These are phyloP conservation scores for Empis stercorea DNA, from an alignment of 2,888 invertebrate species.

Conservation along the genomic window DNA sequence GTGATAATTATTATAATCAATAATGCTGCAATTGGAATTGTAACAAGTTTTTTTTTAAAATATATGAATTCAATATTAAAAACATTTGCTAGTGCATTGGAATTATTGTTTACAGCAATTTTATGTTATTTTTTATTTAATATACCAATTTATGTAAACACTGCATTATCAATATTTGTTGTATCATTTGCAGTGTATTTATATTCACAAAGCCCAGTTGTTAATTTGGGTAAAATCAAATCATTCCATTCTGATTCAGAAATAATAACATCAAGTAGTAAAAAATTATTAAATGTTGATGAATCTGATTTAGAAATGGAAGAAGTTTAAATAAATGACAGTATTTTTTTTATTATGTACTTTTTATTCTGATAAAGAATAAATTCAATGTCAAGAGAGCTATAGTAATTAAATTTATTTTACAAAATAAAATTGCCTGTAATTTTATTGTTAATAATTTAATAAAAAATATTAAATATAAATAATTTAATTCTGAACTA, in stretches of 20 bases:
- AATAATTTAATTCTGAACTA: no score
- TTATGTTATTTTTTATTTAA: slow-evolving; percentile 74
- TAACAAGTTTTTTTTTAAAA: slow-evolving; percentile 86
- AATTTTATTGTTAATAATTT: no score
- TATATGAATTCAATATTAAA: slow-evolving; percentile 89
- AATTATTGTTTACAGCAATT: slow-evolving; percentile 79
- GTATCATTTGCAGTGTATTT: slow-evolving; percentile 73
- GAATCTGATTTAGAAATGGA: not conserved
- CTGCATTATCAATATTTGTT: slow-evolving; percentile 65
- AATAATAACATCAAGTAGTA: no score
- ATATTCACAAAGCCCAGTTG: slow-evolving; percentile 83
- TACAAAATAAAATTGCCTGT: no score
- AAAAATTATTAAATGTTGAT: not conserved
- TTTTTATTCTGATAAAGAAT: no score
- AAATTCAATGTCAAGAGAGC: no score
- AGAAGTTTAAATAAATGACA: not conserved
- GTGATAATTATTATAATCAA: slow-evolving; percentile 75
- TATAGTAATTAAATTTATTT: no score
- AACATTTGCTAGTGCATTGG: slow-evolving; percentile 89
- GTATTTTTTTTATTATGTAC: no score
- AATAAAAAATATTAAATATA: no score
- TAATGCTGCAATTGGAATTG: slow-evolving; percentile 82
- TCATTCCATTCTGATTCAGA: not conserved
- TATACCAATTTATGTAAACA: slow-evolving; percentile 72
- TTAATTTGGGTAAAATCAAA: slow-evolving; percentile 37